These are phyloP conservation scores for Macaria notata DNA, from an alignment of 2,888 invertebrate genomes.

Conservation along the genomic window DNA sequence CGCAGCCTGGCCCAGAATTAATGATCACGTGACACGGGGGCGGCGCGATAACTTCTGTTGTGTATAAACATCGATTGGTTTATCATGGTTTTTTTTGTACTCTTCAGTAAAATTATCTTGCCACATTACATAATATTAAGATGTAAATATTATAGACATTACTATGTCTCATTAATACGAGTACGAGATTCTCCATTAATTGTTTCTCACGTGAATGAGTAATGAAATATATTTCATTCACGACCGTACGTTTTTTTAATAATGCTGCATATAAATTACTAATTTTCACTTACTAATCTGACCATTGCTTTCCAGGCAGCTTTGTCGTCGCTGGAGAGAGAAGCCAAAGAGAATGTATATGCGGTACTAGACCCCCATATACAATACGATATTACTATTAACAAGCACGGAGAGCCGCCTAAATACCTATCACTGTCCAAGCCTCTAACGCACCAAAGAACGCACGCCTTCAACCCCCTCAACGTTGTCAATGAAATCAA, in stretches of 20 bases:
- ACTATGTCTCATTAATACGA: too few species aligned
- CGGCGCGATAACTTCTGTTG: background rate
- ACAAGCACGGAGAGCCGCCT: constrained; percentile 78
- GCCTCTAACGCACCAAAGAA: constrained; percentile 78
- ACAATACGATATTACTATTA: constrained; percentile 80
- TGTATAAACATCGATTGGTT: background rate
- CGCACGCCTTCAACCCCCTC: constrained; percentile 68
- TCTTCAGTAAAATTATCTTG: background rate
- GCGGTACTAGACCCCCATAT: constrained; percentile 80
- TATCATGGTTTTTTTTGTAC: background rate
- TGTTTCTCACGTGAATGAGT: too few species aligned
- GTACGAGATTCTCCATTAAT: too few species aligned
- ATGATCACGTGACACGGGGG: background rate
- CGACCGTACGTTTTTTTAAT: too few species aligned
- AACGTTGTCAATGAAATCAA: constrained; percentile 61
- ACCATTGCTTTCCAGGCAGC: constrained; percentile 61
- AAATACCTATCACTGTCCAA: constrained; percentile 78
- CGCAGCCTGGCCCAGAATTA: background rate
- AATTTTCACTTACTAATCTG: too few species aligned
- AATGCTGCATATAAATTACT: too few species aligned
- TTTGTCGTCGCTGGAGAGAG: constrained; percentile 74
- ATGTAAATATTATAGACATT: too few species aligned
- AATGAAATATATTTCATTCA: too few species aligned
- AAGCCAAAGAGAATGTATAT: constrained; percentile 82
- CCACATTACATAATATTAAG: too few species aligned